These are phyloP conservation scores for Sesamia inferens DNA, from an alignment of 2,888 invertebrate species.

Conservation along the genomic window DNA sequence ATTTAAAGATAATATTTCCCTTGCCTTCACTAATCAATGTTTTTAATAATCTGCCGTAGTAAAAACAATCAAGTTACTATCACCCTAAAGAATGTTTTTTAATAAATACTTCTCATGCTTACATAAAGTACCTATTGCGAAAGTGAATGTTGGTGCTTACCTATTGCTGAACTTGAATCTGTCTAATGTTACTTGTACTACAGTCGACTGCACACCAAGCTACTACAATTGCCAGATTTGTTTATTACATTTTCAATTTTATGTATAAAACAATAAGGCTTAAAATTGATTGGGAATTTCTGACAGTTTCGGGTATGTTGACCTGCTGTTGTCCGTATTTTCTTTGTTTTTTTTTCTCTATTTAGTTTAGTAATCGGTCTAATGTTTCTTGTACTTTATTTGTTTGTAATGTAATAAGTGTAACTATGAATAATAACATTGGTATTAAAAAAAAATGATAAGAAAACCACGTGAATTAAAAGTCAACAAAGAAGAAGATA, in stretches of 20 bases:
- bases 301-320: too few relatives aligned
- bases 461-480: neutral
- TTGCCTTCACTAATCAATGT: neutral
- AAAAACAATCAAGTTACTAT: too few relatives aligned
- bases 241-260: too few relatives aligned
- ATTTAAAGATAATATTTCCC: slow-evolving; percentile 5
- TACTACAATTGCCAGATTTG: slow-evolving; percentile 3
- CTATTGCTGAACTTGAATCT: slow-evolving; percentile 16
- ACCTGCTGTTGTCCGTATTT: too few relatives aligned
- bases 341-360: too few relatives aligned
- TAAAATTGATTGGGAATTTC: too few relatives aligned
- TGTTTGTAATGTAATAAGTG: slow-evolving; percentile 7
- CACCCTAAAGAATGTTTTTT: too few relatives aligned
- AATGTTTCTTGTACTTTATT: slow-evolving; percentile 17
- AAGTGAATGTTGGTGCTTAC: slow-evolving; percentile 36
- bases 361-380: too few relatives aligned
- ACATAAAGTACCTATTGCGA: slow-evolving; percentile 6
- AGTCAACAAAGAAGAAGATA: slow-evolving; percentile 9
- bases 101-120: neutral
- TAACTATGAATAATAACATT: slow-evolving; percentile 13
- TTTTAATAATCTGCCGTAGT: neutral
- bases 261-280: too few relatives aligned
- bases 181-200: too few relatives aligned
- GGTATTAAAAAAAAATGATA: neutral
- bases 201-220: neutral